These are phyloP conservation scores for Pediacus dermestoides DNA, from an alignment of 2,888 invertebrate genomes.

Conservation along the genomic window DNA sequence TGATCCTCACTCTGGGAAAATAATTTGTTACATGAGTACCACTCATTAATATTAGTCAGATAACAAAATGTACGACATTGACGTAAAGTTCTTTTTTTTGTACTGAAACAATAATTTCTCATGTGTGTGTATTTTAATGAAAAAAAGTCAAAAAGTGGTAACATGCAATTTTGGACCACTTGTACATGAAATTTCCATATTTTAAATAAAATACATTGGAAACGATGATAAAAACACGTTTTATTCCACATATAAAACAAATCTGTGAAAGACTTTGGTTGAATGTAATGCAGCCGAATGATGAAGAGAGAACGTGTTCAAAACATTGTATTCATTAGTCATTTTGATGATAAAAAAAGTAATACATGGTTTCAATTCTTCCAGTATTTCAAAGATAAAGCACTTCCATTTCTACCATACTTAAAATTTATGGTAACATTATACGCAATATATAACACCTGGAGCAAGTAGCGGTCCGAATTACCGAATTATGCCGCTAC, in stretches of 20 bases:
- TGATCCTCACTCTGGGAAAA: slow-evolving; percentile 9
- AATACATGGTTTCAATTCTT: slow-evolving; percentile 29
- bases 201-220: too few relatives aligned
- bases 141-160: too few relatives aligned
- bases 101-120: too few relatives aligned
- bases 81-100: slow-evolving; percentile 16
- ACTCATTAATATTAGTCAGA: slow-evolving; percentile 17
- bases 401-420: slow-evolving; percentile 26
- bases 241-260: too few relatives aligned
- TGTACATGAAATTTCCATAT: too few relatives aligned
- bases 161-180: too few relatives aligned
- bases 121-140: too few relatives aligned
- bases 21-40: slow-evolving; percentile 15
- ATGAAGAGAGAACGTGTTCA: too few relatives aligned
- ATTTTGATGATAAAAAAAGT: slow-evolving; percentile 25
- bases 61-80: slow-evolving; percentile 17
- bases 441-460: slow-evolving; percentile 34
- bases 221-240: too few relatives aligned
- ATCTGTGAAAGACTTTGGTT: too few relatives aligned
- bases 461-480: slow-evolving; percentile 30
- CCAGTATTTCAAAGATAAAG: slow-evolving; percentile 28
- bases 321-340: too few relatives aligned
- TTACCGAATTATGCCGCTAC: slow-evolving; percentile 32
- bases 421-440: slow-evolving; percentile 32
- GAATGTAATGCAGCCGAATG: too few relatives aligned